These are phyloP conservation scores for Leptestheria dahalacensis DNA, from an alignment of 1,140 invertebrate genomes.

Conservation along the genomic window DNA sequence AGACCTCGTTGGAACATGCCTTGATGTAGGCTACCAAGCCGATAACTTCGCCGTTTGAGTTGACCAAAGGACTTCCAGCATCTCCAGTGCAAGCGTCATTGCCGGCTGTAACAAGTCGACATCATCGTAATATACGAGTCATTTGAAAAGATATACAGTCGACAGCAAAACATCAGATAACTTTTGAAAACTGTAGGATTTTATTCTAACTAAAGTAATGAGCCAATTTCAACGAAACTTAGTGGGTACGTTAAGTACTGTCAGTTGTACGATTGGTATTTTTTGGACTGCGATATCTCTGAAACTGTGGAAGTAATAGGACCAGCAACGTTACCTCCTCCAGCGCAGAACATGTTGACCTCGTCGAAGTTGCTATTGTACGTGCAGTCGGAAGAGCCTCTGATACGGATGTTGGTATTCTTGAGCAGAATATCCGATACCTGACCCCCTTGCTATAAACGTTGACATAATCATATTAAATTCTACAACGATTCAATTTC, in stretches of 20 bases:
- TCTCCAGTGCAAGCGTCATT: neutral
- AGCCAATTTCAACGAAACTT: too few species aligned
- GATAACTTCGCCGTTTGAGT: neutral
- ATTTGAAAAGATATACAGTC: too few species aligned
- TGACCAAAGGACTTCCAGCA: neutral
- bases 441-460: neutral
- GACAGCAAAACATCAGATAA: too few species aligned
- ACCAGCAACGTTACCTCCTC: neutral
- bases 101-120: neutral
- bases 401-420: neutral
- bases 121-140: neutral
- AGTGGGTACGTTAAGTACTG: too few species aligned
- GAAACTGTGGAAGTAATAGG: too few species aligned
- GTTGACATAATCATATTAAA: too few species aligned
- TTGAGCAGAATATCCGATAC: neutral
- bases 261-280: too few species aligned
- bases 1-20: neutral
- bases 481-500: too few species aligned
- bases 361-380: neutral
- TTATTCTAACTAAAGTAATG: too few species aligned
- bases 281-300: too few species aligned
- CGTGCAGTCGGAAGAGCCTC: neutral
- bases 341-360: neutral
- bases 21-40: neutral
- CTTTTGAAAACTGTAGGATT: too few species aligned